Evolutionary conservation across 2,113 vertebrate genomes (phyloP), one percentile per base, ranked within the genome.

Genomic region (Nerophis ophidion): DNA sequence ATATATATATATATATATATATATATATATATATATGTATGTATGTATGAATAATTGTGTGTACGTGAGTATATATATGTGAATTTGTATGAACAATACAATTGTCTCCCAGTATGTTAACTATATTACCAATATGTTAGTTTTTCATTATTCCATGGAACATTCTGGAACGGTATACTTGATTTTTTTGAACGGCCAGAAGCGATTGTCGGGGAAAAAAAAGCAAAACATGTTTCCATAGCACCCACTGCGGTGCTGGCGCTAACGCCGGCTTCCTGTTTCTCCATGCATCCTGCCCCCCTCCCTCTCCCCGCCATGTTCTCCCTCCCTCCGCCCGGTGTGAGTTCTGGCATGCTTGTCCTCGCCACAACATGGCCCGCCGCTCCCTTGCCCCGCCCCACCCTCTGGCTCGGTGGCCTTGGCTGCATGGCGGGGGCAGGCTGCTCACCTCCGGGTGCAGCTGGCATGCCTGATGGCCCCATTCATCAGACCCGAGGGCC

Each of bases 401-500:
- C 56, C 45, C 77, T 66, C 74, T 67, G 72, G 74, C 76, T 81
- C 49, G 34, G 73, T 72, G 79, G 77, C 75, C 76, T 59, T 59
- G 72, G 72, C 66, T 79, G 64, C 81, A 77, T 68, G 60, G 76
- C 65, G 55, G 82, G 86, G 82, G 72, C 81, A 84, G 87, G 75
- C 84, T 79, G 84, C 77, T 84, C 87, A 90, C 87, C 89, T 90
- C 86, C 86, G 80, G 87, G n/a, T 87, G 87, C 89, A 91, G 87
- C 88, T 90, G 89, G 84, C 85, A 84, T 79, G 86, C 88, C 87
- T 84, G 86, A 90, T 90, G 87, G 86, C 71, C 70, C 76, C 84
- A 83, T 90, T 89, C 85, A 88, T 88, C 86, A 89, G 76, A 72
- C 71, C 70, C 60, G 68, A 67, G n/a, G 76, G 68, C 70, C 14